Evolutionary conservation across 2,113 vertebrate species (phyloP).

Genomic region (Phocoena sinus): DNA sequence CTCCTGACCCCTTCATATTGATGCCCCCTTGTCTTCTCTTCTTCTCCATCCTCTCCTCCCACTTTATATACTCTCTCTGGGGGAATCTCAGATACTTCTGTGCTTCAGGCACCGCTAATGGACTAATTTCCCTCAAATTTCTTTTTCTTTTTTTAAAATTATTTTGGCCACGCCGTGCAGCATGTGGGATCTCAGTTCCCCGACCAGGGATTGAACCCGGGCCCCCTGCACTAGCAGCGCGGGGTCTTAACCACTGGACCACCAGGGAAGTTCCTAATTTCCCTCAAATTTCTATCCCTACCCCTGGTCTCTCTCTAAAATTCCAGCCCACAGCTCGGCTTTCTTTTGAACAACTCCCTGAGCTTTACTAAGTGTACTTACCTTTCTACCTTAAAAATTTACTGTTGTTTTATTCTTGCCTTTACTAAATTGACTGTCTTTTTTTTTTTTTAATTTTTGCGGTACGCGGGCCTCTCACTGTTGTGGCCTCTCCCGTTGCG

Average conservation of each 20-base stretch:
- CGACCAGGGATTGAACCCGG: no score
- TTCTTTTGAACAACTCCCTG: neutral
- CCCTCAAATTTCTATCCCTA: no score
- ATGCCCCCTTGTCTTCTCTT: neutral
- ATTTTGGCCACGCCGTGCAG: no score
- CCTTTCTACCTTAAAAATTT: neutral
- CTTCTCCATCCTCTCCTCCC: neutral
- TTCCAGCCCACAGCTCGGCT: neutral
- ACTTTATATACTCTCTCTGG: neutral
- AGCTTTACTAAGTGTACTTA: neutral
- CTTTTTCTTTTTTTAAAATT: no score
- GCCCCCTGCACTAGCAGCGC: no score
- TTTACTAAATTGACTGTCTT: neutral
- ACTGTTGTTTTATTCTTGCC: neutral
- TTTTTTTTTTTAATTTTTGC: no score
- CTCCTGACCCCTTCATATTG: neutral
- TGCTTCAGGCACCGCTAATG: neutral
- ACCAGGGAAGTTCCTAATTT: neutral
- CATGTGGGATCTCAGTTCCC: no score
- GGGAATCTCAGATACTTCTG: neutral
- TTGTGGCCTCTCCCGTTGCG: no score
- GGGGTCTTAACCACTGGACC: no score
- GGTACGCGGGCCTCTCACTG: no score
- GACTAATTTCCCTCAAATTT: no score
- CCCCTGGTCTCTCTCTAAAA: neutral